A percentile compares a stretch with the other conserved stretches of the same genome.
These are phyloP conservation scores for Lepus europaeus DNA, from an alignment of 2,113 vertebrate species.

Conservation along the genomic window DNA sequence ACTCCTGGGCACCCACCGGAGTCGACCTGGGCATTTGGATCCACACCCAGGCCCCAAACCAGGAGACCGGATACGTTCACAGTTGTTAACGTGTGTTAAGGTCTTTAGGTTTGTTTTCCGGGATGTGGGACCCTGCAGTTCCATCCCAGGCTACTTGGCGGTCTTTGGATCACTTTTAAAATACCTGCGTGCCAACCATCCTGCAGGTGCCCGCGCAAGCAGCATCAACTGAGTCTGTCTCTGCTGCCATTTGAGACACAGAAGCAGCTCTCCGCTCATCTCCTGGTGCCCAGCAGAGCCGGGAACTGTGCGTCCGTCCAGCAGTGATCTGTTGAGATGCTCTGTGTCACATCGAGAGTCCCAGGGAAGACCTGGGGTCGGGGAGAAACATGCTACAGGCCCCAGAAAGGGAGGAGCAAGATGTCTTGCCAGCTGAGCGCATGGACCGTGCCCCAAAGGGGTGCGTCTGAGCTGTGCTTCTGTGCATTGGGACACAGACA, in stretches of 20 bases:
- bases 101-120: accelerated
- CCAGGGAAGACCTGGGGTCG: not conserved
- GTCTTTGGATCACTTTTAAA: not conserved
- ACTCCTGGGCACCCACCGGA: not conserved
- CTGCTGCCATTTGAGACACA: not conserved
- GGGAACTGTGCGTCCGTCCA: not conserved
- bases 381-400: not conserved
- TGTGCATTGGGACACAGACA: not conserved
- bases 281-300: not conserved
- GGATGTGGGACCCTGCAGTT: not conserved
- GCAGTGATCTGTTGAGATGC: not conserved
- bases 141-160: not conserved
- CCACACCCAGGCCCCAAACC: not conserved
- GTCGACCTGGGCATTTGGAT: not conserved
- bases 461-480: not conserved
- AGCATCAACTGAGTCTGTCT: not conserved
- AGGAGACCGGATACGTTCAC: accelerated
- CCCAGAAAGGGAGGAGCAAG: not conserved
- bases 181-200: not conserved
- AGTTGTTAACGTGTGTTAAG: not conserved
- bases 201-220: not conserved
- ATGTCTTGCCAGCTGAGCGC: no score
- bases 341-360: not conserved
- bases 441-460: no score
- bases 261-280: accelerated